Base-by-base conservation (phyloP, 2,888 invertebrate species). In the Mamestra brassicae region DNA sequence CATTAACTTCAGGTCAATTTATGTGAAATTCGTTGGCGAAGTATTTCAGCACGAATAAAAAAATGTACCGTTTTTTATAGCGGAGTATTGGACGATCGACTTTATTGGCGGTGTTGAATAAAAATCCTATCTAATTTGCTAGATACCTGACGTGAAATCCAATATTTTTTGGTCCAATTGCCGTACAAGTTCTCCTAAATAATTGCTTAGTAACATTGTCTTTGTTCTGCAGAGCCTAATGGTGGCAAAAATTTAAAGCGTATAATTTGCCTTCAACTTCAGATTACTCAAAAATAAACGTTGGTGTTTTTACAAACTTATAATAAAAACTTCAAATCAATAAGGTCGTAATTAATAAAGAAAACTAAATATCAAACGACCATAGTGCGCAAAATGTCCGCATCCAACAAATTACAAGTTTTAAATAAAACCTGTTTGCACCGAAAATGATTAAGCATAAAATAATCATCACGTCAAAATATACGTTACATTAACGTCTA, bases 1-100 rank as follows among this genome's bases (percentile, higher is more conserved):
- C 50, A 58, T 70, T 58, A 83, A 55, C 66, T 36, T 74, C 50
- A 62, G 66, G 74, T 81, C 66, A 74, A 79, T 78, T 85, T 63
- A 63, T 67, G 38, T 69, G 47, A 62, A 75, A 73, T 62, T 74
- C 36, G 47, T 63, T 71, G 61, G 45, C 66, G 17, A 42, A 68
- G 36, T 73, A 66, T 66, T 66, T 73, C 34, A 26, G 63, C 38
- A n/a, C 50, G 58, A 50, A 71, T 75, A 69, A 74, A 71, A 38
- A 72, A 60, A 61, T 62, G 55, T 55, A 45, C 3, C 36, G n/a
- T 64, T 63, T 60, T 75, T 70, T 75, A 47, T 72, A 45, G n/a
- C 42, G 34, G 15, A 45, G 47, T 74, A 42, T 74, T 42, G 45
- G 38, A 38, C 64, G 54, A 55, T 62, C 54, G 52, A 34, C 15